phyloP scores from a whole-genome alignment of 2,113 vertebrate genomes.

The Capreolus pygargus region DNA sequence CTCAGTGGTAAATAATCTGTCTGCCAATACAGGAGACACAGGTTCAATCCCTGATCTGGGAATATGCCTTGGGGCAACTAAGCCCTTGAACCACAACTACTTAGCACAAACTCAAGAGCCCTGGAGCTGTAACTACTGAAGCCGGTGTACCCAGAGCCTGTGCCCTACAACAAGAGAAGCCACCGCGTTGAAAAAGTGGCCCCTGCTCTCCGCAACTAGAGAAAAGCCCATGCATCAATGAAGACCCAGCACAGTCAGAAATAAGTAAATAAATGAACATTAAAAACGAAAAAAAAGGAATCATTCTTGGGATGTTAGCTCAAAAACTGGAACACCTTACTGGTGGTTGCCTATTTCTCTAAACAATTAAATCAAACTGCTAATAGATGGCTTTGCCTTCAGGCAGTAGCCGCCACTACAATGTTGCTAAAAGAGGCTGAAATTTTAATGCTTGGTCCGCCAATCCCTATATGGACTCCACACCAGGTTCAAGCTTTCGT shows the following conservation, averaged over 20 bases:
- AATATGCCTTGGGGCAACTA: background rate
- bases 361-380: background rate
- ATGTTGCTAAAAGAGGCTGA: background rate
- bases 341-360: background rate
- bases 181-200: rapidly evolving
- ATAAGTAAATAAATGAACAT: background rate
- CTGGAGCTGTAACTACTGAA: background rate
- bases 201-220: background rate
- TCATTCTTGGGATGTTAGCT: background rate
- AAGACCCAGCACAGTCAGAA: background rate
- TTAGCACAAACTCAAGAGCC: background rate
- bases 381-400: background rate
- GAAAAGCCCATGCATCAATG: background rate
- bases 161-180: background rate
- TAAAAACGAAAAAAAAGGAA: background rate
- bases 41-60: background rate
- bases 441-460: background rate
- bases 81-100: background rate
- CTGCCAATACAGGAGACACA: background rate
- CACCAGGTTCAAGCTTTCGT: background rate
- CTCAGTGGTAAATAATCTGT: background rate
- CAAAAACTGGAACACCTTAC: background rate
- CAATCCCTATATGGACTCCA: background rate
- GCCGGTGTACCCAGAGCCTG: background rate
- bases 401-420: background rate